phyloP scores from a whole-genome alignment of 2,888 invertebrate species.

The Tyria jacobaeae region DNA sequence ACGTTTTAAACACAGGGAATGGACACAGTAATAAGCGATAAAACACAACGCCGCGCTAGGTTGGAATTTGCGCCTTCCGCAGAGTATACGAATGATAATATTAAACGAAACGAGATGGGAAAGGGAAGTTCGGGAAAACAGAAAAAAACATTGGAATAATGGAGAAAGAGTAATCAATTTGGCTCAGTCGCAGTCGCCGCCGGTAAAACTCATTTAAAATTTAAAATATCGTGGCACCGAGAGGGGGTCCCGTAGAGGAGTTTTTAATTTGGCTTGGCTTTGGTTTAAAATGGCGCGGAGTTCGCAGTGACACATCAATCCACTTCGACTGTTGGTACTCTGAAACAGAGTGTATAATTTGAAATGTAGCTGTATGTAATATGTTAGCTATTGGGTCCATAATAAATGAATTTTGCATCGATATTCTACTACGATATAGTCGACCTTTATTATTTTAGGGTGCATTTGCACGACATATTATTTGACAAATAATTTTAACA shows the following conservation, averaged over 20 bases:
- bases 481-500: background rate
- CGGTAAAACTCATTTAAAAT: constrained; percentile 84
- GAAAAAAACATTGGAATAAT: constrained; percentile 85
- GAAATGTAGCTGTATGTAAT: constrained; percentile 45
- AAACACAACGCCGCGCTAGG: constrained; percentile 38
- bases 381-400: background rate
- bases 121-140: constrained; percentile 74
- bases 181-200: constrained; percentile 81
- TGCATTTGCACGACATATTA: background rate
- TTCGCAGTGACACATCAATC: constrained; percentile 84
- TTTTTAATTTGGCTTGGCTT: constrained; percentile 83
- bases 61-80: constrained; percentile 44
- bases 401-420: background rate
- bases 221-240: constrained; percentile 81
- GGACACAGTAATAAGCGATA: constrained; percentile 42
- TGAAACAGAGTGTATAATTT: constrained; percentile 62
- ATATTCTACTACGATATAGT: background rate
- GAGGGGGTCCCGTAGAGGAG: constrained; percentile 78
- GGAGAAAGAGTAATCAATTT: constrained; percentile 86
- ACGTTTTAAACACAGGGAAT: constrained; percentile 26
- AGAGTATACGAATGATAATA: constrained; percentile 77
- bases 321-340: constrained; percentile 78
- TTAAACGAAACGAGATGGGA: constrained; percentile 80
- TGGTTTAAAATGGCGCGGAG: constrained; percentile 83
- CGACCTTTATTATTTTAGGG: background rate